Evolutionary conservation across 2,888 invertebrate genomes (phyloP).

Genomic region (Gibbula magus): DNA sequence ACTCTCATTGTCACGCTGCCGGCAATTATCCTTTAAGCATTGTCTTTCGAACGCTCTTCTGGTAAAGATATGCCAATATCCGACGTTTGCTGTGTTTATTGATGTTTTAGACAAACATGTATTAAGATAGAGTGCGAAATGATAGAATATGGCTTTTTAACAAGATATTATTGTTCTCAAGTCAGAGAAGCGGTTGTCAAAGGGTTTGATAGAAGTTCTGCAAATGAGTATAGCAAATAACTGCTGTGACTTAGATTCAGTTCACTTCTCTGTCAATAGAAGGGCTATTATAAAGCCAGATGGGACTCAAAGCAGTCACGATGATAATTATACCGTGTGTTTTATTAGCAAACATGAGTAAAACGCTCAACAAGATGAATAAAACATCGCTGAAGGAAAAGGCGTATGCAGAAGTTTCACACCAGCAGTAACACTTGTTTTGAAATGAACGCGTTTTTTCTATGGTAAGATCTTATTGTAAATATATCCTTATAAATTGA

Average conservation of each 20-base stretch:
- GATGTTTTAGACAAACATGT: background rate
- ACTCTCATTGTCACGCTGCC: background rate
- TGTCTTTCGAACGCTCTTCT: background rate
- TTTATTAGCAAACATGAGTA: background rate
- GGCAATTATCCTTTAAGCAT: background rate
- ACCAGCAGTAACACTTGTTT: too few species aligned
- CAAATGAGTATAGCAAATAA: slow-evolving; percentile 9
- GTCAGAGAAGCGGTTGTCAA: too few species aligned
- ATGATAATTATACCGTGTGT: background rate
- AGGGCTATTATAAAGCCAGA: background rate
- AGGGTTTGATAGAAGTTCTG: background rate
- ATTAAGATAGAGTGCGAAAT: background rate
- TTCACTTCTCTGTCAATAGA: background rate
- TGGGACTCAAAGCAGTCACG: background rate
- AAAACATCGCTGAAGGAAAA: too few species aligned
- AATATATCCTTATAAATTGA: too few species aligned
- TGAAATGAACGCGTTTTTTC: too few species aligned
- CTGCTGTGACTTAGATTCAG: background rate
- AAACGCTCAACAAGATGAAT: background rate
- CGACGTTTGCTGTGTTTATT: background rate
- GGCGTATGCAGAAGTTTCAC: too few species aligned
- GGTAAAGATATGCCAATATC: background rate
- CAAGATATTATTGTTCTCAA: too few species aligned
- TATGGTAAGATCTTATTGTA: too few species aligned
- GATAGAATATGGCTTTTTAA: too few species aligned